These are phyloP conservation scores for Caenorhabditis doughertyi DNA, from an alignment of 2,888 invertebrate species.

Conservation along the genomic window DNA sequence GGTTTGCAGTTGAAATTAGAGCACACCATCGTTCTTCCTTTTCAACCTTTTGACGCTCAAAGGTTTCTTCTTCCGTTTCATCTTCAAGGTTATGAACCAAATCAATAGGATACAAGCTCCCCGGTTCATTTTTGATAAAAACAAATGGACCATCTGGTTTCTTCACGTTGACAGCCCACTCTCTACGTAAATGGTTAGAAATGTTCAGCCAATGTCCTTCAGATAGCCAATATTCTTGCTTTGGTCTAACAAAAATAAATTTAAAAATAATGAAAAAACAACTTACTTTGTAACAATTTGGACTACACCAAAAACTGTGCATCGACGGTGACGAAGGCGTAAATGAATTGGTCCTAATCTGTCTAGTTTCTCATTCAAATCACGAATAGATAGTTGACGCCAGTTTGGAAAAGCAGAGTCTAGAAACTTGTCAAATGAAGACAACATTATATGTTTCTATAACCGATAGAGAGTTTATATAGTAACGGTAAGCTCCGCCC, in stretches of 20 bases:
- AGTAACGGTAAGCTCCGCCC: no score
- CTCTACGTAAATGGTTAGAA: neutral
- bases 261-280: neutral
- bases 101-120: slow-evolving; percentile 7
- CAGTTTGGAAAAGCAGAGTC: neutral
- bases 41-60: neutral
- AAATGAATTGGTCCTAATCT: neutral
- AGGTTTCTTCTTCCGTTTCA: neutral
- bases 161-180: neutral
- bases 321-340: neutral
- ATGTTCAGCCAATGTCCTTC: neutral
- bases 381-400: neutral
- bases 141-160: neutral
- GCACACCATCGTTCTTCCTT: neutral
- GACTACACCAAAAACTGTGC: neutral
- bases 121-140: slow-evolving; percentile 1
- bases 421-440: neutral
- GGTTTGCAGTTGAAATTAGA: neutral
- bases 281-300: neutral
- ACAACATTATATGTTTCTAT: no score
- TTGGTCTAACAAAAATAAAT: neutral
- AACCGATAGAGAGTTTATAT: no score
- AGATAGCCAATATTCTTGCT: neutral
- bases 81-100: slow-evolving; percentile 2
- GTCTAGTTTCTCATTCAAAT: neutral